These are phyloP conservation scores for Tragelaphus strepsiceros DNA, from an alignment of 2,113 vertebrate species.

Conservation along the genomic window DNA sequence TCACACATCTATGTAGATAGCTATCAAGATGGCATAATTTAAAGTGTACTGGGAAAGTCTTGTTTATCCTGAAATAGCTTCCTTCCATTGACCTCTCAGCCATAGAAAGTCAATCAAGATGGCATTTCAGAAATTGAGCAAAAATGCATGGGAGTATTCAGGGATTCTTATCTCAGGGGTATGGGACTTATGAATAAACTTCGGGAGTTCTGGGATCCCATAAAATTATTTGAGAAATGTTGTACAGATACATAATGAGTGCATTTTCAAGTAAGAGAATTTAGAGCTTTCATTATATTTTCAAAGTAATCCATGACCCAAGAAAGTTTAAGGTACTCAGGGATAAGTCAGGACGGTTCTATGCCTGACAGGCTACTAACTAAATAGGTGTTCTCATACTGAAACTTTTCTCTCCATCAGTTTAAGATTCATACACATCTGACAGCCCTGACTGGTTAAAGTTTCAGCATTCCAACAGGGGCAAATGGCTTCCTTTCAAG, in stretches of 20 bases:
- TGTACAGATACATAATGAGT: neutral
- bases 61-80: neutral
- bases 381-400: neutral
- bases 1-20: neutral
- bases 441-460: neutral
- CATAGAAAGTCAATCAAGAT: neutral
- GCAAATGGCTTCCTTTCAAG: neutral
- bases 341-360: neutral
- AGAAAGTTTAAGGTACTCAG: neutral
- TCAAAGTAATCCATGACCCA: neutral
- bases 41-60: neutral
- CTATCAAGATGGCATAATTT: neutral
- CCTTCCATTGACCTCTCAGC: neutral
- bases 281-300: neutral
- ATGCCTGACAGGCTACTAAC: neutral
- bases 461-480: neutral
- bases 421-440: neutral
- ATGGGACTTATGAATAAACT: neutral
- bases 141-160: neutral
- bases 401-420: neutral
- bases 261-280: neutral
- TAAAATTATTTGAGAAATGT: neutral
- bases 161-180: neutral
- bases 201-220: neutral
- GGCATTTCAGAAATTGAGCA: neutral